Evolutionary conservation across 2,797 vertebrate species (phyloP).

Genomic region (Stomatorhinus walkeri): DNA sequence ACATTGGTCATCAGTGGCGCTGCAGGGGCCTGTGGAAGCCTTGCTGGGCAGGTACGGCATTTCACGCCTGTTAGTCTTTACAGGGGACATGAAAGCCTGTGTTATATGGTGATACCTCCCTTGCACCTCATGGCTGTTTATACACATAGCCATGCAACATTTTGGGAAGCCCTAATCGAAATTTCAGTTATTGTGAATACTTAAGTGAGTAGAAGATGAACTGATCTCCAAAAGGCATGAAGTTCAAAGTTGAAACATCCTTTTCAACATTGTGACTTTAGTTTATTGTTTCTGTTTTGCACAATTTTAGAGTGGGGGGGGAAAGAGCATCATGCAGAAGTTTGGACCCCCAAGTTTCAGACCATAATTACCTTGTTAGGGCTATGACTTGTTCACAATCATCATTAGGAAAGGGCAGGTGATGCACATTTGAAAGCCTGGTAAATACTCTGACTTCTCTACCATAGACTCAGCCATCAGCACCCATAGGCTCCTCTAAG

Average conservation of each 20-base stretch:
- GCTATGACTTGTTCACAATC: not conserved
- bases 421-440: not conserved
- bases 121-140: not conserved
- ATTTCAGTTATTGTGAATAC: not conserved
- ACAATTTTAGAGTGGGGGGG: not conserved
- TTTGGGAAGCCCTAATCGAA: not conserved
- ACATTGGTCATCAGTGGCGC: conserved; percentile 93
- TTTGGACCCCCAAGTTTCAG: not conserved
- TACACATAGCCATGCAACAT: not conserved
- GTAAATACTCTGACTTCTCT: not conserved
- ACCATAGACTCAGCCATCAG: not conserved
- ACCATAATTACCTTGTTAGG: not conserved
- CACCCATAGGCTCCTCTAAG: not conserved
- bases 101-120: not conserved
- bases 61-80: not conserved
- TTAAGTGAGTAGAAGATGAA: not conserved
- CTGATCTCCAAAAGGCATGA: not conserved
- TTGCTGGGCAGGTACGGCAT: conserved; percentile 81
- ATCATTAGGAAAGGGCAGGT: not conserved
- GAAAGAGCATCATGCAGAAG: not conserved
- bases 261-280: not conserved
- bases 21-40: conserved; percentile 84
- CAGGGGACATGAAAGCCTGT: not conserved
- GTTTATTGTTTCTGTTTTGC: not conserved
- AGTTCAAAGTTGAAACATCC: not conserved